Evolutionary conservation across 2,888 invertebrate species (phyloP).

Genomic region (Ectobius pallidus): DNA sequence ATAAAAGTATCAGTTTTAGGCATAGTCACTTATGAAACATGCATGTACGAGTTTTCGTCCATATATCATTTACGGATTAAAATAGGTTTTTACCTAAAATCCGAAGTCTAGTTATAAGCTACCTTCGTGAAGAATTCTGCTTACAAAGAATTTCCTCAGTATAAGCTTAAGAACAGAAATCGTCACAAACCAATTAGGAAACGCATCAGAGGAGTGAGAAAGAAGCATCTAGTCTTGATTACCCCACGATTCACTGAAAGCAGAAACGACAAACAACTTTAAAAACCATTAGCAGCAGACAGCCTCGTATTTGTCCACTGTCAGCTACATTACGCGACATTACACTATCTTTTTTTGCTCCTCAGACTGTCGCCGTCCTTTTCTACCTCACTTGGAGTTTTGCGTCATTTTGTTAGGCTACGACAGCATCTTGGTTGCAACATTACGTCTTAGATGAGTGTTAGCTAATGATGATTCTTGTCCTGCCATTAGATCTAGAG

Average conservation of each 20-base stretch:
- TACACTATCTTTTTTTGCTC: not conserved
- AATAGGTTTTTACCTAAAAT: no score
- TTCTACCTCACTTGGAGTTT: not conserved
- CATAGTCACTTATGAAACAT: no score
- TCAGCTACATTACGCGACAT: not conserved
- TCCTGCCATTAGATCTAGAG: conserved; percentile 11
- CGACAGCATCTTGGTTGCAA: not conserved
- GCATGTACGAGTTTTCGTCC: no score
- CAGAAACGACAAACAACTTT: conserved; percentile 18
- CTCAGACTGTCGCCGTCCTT: not conserved
- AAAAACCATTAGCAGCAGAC: conserved; percentile 22
- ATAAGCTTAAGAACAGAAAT: no score
- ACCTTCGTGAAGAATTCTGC: no score
- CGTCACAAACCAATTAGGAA: conserved; percentile 15
- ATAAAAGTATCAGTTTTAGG: no score
- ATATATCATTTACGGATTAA: no score
- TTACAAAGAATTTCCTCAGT: no score
- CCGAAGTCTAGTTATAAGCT: no score
- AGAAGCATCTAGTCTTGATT: conserved; percentile 13
- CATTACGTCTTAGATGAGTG: not conserved
- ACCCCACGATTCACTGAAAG: not conserved
- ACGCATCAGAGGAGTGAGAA: not conserved
- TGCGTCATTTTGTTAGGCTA: conserved; percentile 1
- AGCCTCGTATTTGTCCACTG: conserved; percentile 5
- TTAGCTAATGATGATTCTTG: conserved; percentile 16